Conservation (phyloP, 2,888 invertebrate species). For the Heliconius erato region DNA sequence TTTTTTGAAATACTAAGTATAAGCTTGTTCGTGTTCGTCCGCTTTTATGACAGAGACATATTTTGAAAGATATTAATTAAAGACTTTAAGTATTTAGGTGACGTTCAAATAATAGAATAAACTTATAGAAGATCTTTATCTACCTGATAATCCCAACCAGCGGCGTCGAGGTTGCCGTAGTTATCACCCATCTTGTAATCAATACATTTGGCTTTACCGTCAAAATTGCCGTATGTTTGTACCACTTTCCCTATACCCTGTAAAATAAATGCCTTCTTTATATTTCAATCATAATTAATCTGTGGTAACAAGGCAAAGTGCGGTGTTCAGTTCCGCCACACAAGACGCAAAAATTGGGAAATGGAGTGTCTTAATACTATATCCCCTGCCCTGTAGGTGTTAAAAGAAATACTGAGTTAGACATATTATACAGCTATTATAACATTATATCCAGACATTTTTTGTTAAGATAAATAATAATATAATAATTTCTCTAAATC, state of each 20-base stretch:
- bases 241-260: conserved; percentile 89
- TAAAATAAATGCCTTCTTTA: conserved; percentile 51
- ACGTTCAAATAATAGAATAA: too few species aligned
- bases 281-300: not conserved
- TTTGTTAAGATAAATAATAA: too few species aligned
- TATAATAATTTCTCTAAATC: too few species aligned
- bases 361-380: too few species aligned
- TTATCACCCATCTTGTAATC: conserved; percentile 85
- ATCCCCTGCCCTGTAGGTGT: too few species aligned
- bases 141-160: conserved; percentile 94
- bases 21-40: too few species aligned
- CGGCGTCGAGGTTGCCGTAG: conserved; percentile 86
- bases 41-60: too few species aligned
- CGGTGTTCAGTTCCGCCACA: too few species aligned
- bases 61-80: not conserved
- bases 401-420: too few species aligned
- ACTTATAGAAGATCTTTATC: not conserved
- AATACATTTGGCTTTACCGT: conserved; percentile 89
- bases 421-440: not conserved
- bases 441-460: not conserved
- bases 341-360: too few species aligned
- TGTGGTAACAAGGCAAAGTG: too few species aligned
- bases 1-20: not conserved
- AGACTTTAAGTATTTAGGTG: not conserved
- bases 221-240: conserved; percentile 93